These are phyloP conservation scores for Siniperca obscura DNA, from an alignment of 2,797 vertebrate species.

Conservation along the genomic window DNA sequence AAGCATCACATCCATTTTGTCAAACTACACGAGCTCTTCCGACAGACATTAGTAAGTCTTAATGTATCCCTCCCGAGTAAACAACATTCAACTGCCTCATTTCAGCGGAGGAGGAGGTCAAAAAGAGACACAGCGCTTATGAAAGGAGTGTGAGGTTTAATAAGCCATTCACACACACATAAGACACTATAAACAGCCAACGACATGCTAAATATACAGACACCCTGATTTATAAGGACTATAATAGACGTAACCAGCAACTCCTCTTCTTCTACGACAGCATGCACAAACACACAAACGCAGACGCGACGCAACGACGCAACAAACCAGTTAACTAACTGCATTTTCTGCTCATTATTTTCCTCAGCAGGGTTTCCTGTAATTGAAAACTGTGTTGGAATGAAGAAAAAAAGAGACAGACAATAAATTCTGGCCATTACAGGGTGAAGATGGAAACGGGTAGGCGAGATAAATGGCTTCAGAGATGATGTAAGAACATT, in stretches of 20 bases:
- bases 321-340: not conserved
- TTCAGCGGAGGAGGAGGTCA: not conserved
- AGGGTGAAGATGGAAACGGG: not conserved
- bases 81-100: not conserved
- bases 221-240: not conserved
- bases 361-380: not conserved
- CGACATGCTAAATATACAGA: slow-evolving; percentile 21
- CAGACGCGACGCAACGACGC: slow-evolving; percentile 1
- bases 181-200: not conserved
- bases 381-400: not conserved
- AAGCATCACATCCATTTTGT: slow-evolving; percentile 23
- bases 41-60: not conserved
- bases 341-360: slow-evolving; percentile 17
- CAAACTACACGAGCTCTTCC: slow-evolving; percentile 2
- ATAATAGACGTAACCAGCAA: not conserved
- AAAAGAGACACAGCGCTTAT: not conserved
- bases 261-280: not conserved
- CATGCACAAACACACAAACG: slow-evolving; percentile 2
- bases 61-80: not conserved
- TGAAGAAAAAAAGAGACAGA: not conserved
- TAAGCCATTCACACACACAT: not conserved
- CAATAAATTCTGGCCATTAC: not conserved
- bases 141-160: not conserved
- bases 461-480: not conserved
- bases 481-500: not conserved